Conservation (phyloP, 2,797 vertebrate genomes). For the Netta rufina region DNA sequence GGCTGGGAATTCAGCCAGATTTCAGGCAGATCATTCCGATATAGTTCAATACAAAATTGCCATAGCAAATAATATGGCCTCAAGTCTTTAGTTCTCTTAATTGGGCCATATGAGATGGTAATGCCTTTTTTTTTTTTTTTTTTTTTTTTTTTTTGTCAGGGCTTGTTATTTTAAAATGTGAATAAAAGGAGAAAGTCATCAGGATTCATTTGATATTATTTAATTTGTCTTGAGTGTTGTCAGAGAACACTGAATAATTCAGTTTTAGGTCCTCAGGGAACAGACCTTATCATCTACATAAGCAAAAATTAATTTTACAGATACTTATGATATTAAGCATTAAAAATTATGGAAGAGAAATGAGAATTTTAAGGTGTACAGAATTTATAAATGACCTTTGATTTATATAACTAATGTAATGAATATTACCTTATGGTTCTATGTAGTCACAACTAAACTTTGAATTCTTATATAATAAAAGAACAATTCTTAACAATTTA, state of each 20-base stretch:
- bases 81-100: slow-evolving; percentile 48
- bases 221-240: slow-evolving; percentile 63
- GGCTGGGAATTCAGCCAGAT: slow-evolving; percentile 20
- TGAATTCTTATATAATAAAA: neutral
- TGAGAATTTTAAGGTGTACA: neutral
- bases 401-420: neutral
- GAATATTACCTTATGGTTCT: slow-evolving; percentile 1
- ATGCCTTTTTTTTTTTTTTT: slow-evolving; percentile 25
- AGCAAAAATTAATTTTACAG: slow-evolving; percentile 51
- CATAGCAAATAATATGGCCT: slow-evolving; percentile 12
- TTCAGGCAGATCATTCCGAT: neutral
- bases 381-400: slow-evolving; percentile 16
- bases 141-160: slow-evolving; percentile 4
- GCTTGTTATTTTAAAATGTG: slow-evolving; percentile 60
- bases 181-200: slow-evolving; percentile 35
- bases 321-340: neutral
- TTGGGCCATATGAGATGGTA: slow-evolving; percentile 54
- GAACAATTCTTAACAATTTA: neutral
- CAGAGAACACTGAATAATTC: slow-evolving; percentile 63
- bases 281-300: slow-evolving; percentile 44
- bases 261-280: slow-evolving; percentile 42
- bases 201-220: slow-evolving; percentile 63
- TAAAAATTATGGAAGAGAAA: slow-evolving; percentile 32
- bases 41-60: slow-evolving; percentile 14
- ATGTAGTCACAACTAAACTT: neutral